Base-by-base conservation (phyloP, 2,113 vertebrate genomes). In the Micronycteris hirsuta region DNA sequence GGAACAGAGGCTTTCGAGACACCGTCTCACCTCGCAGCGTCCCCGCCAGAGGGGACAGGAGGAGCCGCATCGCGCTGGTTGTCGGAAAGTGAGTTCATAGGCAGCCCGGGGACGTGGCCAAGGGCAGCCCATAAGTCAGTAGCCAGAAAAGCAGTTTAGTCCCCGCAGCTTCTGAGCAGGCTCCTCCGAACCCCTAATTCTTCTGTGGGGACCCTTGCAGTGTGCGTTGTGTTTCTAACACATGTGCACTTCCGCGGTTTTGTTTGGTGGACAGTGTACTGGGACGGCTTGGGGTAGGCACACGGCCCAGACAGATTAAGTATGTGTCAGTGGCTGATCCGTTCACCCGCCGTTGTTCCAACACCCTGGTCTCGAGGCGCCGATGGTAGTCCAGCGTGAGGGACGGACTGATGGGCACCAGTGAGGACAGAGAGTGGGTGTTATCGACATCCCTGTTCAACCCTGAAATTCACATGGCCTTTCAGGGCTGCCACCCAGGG, bases 1-100 rank as follows among this genome's bases (percentile, higher is more conserved):
- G 70, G 70, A 96, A 96, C 87, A 96, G 94, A 96, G 67, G 6
- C 76, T 76, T 76, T 49, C 67, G 2, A 81, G 10, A 71, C 67
- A 8, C 82, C 68, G 5, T 82, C 76, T 84, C 24, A 84, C 6
- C 28, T 61, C 47, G 15, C 54, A 71, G 5, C 77, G 82, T 85
- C 88, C 91, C 36, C 41, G 22, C 2, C 54, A 73, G 17, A 82
- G 36, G n/a, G 26, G 49, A 10, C 22, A 71, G 1, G 22, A 88
- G 22, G 4, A 36, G 56, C 61, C 28, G 5, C 26, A 5, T 13
- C 26, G 24, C 20, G 4, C 20, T 20, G 9, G 31, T 15, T 20
- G 45, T 93, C 28, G 89, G 82, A 58, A 70, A 45, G 17, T 52
- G 41, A 87, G 2, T 86, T 38, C 20, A 70, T 0, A n/a, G 43